Conservation (phyloP, 2,888 invertebrate genomes). For the Phytoseiulus persimilis region DNA sequence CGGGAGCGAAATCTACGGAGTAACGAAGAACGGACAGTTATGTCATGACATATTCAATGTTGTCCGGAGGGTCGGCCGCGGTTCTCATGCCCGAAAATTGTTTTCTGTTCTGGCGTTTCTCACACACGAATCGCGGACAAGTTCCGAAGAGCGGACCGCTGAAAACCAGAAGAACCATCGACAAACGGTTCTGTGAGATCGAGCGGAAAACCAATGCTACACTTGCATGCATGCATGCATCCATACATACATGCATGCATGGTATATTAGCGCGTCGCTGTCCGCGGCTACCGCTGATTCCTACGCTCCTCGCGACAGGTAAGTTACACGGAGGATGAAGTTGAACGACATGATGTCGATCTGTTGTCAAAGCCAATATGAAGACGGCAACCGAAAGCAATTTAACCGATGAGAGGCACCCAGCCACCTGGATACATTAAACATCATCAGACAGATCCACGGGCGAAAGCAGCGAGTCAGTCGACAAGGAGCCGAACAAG, state of each 20-base stretch:
- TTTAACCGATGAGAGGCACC: not conserved
- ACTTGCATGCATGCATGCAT: too few species aligned
- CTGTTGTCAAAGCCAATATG: not conserved
- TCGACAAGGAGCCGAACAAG: not conserved
- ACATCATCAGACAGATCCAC: slow-evolving; percentile 5
- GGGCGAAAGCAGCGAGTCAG: not conserved
- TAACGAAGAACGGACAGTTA: not conserved
- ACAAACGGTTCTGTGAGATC: not conserved
- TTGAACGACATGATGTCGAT: not conserved
- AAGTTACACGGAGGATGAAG: not conserved
- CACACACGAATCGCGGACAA: not conserved
- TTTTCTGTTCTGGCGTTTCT: not conserved
- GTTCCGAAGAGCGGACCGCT: not conserved
- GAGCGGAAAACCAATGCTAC: too few species aligned
- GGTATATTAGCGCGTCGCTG: too few species aligned
- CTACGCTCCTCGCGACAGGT: not conserved
- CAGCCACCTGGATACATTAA: not conserved
- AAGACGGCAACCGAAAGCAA: not conserved
- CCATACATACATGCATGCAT: too few species aligned
- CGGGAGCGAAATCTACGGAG: not conserved
- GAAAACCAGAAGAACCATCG: not conserved
- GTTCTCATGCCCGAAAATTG: not conserved
- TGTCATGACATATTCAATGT: not conserved
- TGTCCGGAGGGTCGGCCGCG: not conserved
- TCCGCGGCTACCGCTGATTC: not conserved